A percentile compares a stretch with the other conserved stretches of the same genome.
These are phyloP conservation scores for Campoplex capitator DNA, from an alignment of 2,888 invertebrate species.

Conservation along the genomic window DNA sequence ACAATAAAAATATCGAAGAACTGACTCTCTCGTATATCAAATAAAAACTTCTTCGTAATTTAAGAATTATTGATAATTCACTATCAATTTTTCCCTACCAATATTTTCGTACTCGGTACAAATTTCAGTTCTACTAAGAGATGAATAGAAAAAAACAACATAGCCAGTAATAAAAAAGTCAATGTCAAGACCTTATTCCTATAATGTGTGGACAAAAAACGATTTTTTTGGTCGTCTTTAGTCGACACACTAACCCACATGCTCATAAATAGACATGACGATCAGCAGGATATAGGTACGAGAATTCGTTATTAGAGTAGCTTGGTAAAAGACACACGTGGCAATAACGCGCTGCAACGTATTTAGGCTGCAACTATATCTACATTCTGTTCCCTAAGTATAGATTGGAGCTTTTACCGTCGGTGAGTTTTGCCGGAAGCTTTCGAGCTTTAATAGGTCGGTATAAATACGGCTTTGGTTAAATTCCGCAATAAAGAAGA, in stretches of 20 bases:
- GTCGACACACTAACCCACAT: constrained; percentile 9
- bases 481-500: constrained; percentile 46
- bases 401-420: constrained; percentile 29
- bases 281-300: not conserved
- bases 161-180: not conserved
- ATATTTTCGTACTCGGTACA: too few species aligned
- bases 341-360: constrained; percentile 37
- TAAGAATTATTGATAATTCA: too few species aligned
- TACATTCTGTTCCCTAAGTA: not conserved
- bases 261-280: constrained; percentile 5
- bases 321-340: constrained; percentile 32
- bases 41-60: not conserved
- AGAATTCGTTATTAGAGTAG: constrained; percentile 44
- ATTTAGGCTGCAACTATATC: not conserved
- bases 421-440: not conserved
- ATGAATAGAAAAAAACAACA: not conserved
- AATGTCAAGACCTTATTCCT: not conserved
- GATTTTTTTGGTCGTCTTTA: not conserved
- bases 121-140: not conserved
- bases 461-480: constrained; percentile 11
- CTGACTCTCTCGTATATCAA: not conserved
- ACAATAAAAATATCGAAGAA: not conserved
- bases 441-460: constrained; percentile 28
- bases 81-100: too few species aligned
- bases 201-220: not conserved